These are phyloP conservation scores for Prionailurus bengalensis DNA, from an alignment of 2,113 vertebrate species.

Conservation along the genomic window DNA sequence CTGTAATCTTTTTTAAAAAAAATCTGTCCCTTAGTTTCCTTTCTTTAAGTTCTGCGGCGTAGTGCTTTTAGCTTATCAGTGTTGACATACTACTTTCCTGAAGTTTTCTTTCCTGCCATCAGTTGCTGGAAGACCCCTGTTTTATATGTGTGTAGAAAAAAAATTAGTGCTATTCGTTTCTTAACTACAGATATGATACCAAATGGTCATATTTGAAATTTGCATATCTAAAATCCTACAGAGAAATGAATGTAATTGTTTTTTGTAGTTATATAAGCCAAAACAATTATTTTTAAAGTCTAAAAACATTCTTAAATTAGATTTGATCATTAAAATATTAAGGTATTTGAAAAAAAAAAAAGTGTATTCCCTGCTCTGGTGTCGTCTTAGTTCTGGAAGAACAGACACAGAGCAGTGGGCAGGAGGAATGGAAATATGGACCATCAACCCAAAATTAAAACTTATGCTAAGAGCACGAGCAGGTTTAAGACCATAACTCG, in stretches of 20 bases:
- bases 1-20: conserved; percentile 75
- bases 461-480: background rate
- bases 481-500: background rate
- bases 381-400: conserved; percentile 45
- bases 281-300: conserved; percentile 33
- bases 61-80: conserved; percentile 66
- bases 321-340: conserved; percentile 44
- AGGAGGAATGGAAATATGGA: background rate
- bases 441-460: background rate
- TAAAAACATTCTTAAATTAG: conserved; percentile 49
- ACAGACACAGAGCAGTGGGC: background rate
- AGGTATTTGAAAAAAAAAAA: conserved; percentile 7
- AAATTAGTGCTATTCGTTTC: background rate
- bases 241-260: background rate
- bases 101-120: background rate
- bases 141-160: conserved; percentile 22
- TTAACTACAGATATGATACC: background rate
- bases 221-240: background rate
- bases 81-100: conserved; percentile 50
- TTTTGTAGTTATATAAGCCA: background rate
- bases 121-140: conserved; percentile 12
- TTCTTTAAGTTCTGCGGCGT: conserved; percentile 74
- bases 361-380: conserved; percentile 37
- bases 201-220: conserved; percentile 50
- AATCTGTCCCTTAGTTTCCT: conserved; percentile 75